Evolutionary conservation across 2,797 vertebrate species (phyloP).

Genomic region (Thamnophis elegans): DNA sequence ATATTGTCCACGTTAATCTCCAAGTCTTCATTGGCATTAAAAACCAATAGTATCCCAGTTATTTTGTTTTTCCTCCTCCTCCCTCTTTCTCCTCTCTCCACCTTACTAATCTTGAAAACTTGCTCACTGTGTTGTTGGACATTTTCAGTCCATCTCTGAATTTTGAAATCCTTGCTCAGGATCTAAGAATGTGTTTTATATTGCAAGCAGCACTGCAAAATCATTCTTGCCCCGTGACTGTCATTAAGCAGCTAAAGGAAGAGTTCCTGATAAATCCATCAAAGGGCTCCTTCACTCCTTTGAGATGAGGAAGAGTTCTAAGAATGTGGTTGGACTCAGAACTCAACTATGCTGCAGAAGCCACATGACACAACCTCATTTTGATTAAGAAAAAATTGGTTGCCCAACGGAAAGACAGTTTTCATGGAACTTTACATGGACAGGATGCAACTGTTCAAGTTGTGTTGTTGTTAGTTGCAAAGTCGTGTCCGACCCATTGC

Average conservation of each 20-base stretch:
- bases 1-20: neutral
- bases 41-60: neutral
- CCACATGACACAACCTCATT: neutral
- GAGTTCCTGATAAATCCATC: neutral
- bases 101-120: neutral
- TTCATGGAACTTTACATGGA: neutral
- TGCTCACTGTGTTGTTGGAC: neutral
- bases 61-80: neutral
- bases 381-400: neutral
- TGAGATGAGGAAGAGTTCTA: neutral
- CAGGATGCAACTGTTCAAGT: neutral
- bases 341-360: neutral
- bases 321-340: neutral
- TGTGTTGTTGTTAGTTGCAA: too few relatives aligned
- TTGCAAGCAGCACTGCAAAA: neutral
- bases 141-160: neutral
- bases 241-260: too few relatives aligned
- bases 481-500: too few relatives aligned
- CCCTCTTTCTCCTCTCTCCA: neutral
- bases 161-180: neutral
- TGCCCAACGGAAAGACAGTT: neutral
- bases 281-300: neutral
- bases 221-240: neutral
- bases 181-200: neutral
- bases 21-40: neutral